These are phyloP conservation scores for Lasius fuliginosus DNA, from an alignment of 2,888 invertebrate species.

Conservation along the genomic window DNA sequence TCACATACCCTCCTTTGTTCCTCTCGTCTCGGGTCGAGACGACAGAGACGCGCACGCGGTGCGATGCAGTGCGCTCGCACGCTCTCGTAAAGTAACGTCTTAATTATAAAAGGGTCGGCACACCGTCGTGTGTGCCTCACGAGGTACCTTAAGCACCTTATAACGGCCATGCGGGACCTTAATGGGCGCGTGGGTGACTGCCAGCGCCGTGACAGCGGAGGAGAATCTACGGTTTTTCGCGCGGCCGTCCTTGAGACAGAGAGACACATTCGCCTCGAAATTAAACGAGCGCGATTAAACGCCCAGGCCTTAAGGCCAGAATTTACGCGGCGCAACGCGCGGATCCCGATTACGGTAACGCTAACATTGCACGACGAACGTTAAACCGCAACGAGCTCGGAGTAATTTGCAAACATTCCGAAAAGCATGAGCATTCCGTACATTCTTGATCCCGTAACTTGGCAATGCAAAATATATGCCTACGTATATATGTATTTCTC, in stretches of 20 bases:
- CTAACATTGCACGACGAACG: conserved; percentile 6
- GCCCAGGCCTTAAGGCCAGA: conserved; percentile 26
- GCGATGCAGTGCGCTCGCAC: conserved; percentile 58
- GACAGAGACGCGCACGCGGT: conserved; percentile 58
- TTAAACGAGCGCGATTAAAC: conserved; percentile 64
- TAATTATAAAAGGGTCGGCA: conserved; percentile 82
- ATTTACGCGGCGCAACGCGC: conserved; percentile 35
- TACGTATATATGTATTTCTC: neutral
- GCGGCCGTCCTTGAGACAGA: conserved; percentile 69
- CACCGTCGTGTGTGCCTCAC: conserved; percentile 71
- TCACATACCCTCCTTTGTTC: conserved; percentile 51
- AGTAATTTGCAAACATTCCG: conserved; percentile 34
- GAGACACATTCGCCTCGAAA: conserved; percentile 61
- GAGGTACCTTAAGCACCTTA: conserved; percentile 77
- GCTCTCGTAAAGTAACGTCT: conserved; percentile 82
- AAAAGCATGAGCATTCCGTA: conserved; percentile 16
- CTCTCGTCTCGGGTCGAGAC: conserved; percentile 46
- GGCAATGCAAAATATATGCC: neutral
- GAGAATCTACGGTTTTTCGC: conserved; percentile 75
- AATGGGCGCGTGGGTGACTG: conserved; percentile 81
- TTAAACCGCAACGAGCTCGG: conserved; percentile 31
- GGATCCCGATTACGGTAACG: conserved; percentile 13
- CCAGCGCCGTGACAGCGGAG: conserved; percentile 71
- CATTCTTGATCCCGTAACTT: conserved; percentile 23
- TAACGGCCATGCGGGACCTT: conserved; percentile 70